Conservation (phyloP, 2,113 vertebrate species). For the Syngnathoides biaculeatus region DNA sequence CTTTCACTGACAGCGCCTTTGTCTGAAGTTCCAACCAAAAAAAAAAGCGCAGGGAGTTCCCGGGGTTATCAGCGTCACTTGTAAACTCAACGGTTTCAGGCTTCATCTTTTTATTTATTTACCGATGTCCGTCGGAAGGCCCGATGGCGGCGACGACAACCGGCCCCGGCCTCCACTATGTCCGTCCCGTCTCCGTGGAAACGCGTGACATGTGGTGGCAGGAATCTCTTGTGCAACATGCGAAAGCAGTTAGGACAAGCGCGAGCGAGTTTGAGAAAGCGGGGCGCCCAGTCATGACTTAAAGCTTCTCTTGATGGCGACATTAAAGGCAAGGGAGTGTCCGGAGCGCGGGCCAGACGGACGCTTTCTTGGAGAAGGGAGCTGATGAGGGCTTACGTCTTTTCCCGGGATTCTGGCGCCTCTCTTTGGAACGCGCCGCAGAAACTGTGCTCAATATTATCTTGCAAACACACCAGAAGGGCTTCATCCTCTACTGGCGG, state of each 20-base stretch:
- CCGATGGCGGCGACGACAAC: no score
- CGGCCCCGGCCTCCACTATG: no score
- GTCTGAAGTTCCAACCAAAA: no score
- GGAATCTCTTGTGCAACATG: constrained; percentile 62
- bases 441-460: constrained; percentile 21
- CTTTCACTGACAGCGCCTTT: no score
- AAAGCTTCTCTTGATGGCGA: constrained; percentile 70
- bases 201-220: constrained; percentile 69
- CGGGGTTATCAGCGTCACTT: no score
- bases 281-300: constrained; percentile 62
- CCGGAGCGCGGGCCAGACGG: constrained; percentile 63
- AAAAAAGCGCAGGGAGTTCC: no score
- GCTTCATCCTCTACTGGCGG: not conserved
- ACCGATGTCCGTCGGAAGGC: no score
- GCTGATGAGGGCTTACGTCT: constrained; percentile 49
- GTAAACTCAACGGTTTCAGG: no score
- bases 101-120: no score
- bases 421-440: constrained; percentile 26
- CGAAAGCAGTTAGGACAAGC: constrained; percentile 62
- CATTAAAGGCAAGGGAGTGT: constrained; percentile 72
- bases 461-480: not conserved
- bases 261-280: constrained; percentile 47
- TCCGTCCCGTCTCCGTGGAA: constrained; percentile 58
- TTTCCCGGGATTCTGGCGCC: constrained; percentile 50
- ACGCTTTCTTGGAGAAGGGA: constrained; percentile 44